Base-by-base conservation (phyloP, 2,888 invertebrate species). In the Chelonus formosanus region DNA sequence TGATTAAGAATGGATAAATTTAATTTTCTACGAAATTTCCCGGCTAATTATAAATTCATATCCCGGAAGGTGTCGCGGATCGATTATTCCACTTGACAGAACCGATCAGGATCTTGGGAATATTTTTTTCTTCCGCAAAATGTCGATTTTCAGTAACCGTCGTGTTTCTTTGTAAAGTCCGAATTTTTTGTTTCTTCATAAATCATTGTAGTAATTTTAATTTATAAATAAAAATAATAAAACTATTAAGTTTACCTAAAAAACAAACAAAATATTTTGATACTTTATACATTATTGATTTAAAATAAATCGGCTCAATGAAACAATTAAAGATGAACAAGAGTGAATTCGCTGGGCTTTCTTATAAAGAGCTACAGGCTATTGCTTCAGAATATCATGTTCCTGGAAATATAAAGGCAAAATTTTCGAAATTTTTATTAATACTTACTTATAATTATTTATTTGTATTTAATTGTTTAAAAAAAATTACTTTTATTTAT, bases 371-470 rank as follows among this genome's bases (percentile, higher is more conserved):
- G 69, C 73, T 82, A 50, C 82, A 82, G 67, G 78, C 80, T 2
- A 66, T 82, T 48, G 82, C 82, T 57, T 69, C 77, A 32, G 71
- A 73, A 63, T 77, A 81, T 50, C 76, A 74, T n/a, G 76, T 82
- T 7, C 82, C 82, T 52, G 80, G 81, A 50, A 82, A 82, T 71
- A 81, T 82, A 48, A 82, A 82, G 81, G 82, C 82, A 77, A 74
- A 48, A 43, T 10, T 20, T 40, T 40, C 6, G 40, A 10, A 35
- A 31, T 57, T 53, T 10, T 60, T n/a, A 44, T 20, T 36, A 4
- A 35, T 10, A 40, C 1, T 40, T 3, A 40, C n/a, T 8, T 7
- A 36, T n/a, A 45, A 43, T 32, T 63, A 3, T 31, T 40, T 32
- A 20, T 36, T 10, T 1, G 36, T 36, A 35, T 36, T 40, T 20